These are phyloP conservation scores for Ceyx erithaca DNA, from an alignment of 2,797 vertebrate species.

Conservation along the genomic window DNA sequence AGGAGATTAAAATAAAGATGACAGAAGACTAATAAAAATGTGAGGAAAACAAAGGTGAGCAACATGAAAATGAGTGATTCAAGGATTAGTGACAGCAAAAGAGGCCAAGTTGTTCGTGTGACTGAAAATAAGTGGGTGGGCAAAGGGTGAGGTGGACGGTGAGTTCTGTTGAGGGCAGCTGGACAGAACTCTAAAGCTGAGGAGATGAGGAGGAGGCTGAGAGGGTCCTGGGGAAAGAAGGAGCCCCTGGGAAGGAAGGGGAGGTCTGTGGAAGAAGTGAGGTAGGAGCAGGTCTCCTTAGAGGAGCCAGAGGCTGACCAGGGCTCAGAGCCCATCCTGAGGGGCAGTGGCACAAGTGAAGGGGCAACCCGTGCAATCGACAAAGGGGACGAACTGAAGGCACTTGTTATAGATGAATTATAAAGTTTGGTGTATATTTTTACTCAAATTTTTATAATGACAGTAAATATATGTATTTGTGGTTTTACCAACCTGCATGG, in stretches of 20 bases:
- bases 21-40: not conserved
- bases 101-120: rapidly evolving
- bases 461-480: not conserved
- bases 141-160: not conserved
- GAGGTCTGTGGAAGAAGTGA: not conserved
- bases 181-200: not conserved
- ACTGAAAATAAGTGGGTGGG: rapidly evolving
- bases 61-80: rapidly evolving
- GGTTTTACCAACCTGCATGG: not conserved
- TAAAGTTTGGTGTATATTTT: not conserved
- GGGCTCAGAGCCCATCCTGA: rapidly evolving
- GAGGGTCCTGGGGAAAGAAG: not conserved
- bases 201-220: not conserved
- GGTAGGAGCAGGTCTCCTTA: not conserved
- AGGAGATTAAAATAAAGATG: not conserved
- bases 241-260: rapidly evolving
- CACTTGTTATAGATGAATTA: not conserved
- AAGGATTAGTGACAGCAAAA: not conserved
- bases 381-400: not conserved
- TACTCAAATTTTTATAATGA: not conserved
- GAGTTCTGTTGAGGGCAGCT: not conserved
- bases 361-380: not conserved
- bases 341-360: not conserved
- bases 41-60: not conserved
- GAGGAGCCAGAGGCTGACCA: not conserved